These are phyloP conservation scores for Lasius fuliginosus DNA, from an alignment of 2,888 invertebrate genomes.

Conservation along the genomic window DNA sequence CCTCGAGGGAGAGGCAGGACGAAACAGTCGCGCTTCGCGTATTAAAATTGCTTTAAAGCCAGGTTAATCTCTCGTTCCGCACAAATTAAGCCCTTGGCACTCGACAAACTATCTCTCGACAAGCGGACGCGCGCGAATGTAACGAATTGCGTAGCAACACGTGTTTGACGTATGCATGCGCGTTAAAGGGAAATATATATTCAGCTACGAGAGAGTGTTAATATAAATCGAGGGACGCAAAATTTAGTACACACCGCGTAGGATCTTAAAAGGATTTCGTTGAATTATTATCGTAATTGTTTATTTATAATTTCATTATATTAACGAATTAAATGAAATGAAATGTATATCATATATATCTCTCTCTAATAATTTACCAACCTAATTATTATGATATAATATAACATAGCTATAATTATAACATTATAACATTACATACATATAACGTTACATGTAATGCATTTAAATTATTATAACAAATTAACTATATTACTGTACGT, in stretches of 20 bases:
- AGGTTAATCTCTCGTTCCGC: constrained; percentile 34
- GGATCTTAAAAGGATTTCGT: neutral
- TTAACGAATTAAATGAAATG: neutral
- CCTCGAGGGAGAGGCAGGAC: neutral
- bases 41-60: constrained; percentile 33
- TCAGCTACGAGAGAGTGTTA: neutral
- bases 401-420: neutral
- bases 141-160: constrained; percentile 47
- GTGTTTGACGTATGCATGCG: constrained; percentile 24
- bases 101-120: constrained; percentile 17
- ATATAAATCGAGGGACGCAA: constrained; percentile 11
- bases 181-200: constrained; percentile 8
- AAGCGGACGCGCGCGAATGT: constrained; percentile 22
- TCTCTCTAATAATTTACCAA: neutral
- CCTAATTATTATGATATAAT: neutral
- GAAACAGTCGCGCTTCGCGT: neutral
- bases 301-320: neutral
- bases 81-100: constrained; percentile 51
- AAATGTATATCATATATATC: neutral
- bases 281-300: constrained; percentile 3
- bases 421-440: no score
- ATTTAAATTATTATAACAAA: neutral
- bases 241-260: neutral
- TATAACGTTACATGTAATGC: no score
- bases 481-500: neutral